These are phyloP conservation scores for Centropristis striata DNA, from an alignment of 2,113 vertebrate species.

Conservation along the genomic window DNA sequence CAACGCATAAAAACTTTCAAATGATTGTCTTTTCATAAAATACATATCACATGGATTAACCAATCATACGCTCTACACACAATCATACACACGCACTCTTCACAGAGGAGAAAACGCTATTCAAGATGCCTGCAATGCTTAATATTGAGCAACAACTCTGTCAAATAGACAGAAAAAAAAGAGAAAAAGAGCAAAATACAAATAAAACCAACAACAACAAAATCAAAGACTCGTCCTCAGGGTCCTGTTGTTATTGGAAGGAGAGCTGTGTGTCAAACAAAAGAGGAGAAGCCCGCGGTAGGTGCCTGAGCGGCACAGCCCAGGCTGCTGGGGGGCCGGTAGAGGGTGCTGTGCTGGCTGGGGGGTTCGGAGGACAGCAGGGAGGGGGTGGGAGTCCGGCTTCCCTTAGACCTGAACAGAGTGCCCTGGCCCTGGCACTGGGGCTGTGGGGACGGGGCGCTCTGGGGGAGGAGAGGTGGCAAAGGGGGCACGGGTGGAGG, in stretches of 20 bases:
- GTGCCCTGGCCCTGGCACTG: constrained; percentile 91
- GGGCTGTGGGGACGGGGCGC: constrained; percentile 84
- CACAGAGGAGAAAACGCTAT: constrained; percentile 74
- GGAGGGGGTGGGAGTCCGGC: constrained; percentile 97
- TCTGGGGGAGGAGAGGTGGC: constrained; percentile 84
- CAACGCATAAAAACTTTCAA: constrained; percentile 68
- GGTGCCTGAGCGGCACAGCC: constrained; percentile 92
- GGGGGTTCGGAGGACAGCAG: constrained; percentile 91
- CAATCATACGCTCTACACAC: constrained; percentile 60
- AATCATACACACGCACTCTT: constrained; percentile 68
- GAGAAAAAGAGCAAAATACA: constrained; percentile 51
- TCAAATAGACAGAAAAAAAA: constrained; percentile 64
- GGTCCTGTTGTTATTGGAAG: constrained; percentile 70
- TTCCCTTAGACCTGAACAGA: constrained; percentile 94
- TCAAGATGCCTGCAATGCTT: constrained; percentile 73
- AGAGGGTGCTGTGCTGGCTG: constrained; percentile 90
- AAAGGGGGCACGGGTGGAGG: constrained; percentile 85
- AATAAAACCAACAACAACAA: constrained; percentile 74
- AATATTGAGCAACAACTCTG: constrained; percentile 70
- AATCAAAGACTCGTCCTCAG: constrained; percentile 70
- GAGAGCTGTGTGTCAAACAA: constrained; percentile 91
- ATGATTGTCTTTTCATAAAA: constrained; percentile 85
- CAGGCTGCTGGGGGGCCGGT: constrained; percentile 96
- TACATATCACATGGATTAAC: constrained; percentile 66
- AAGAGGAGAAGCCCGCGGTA: constrained; percentile 96